A percentile compares a stretch with the other conserved stretches of the same genome.
These are phyloP conservation scores for Eutrigla gurnardus DNA, from an alignment of 2,797 vertebrate genomes.

Conservation along the genomic window DNA sequence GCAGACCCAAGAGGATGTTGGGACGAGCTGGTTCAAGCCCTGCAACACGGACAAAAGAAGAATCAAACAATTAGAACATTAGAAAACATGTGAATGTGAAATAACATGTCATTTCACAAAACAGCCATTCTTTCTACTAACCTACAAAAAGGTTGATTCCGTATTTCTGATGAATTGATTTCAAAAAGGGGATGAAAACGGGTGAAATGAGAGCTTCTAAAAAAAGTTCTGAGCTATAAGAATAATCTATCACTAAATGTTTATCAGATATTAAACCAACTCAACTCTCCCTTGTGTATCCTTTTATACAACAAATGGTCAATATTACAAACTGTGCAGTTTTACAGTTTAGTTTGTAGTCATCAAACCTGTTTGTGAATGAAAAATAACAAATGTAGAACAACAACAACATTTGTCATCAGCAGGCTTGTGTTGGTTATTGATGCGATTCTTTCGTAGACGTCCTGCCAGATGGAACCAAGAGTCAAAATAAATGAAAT, in stretches of 20 bases:
- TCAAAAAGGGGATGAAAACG: neutral
- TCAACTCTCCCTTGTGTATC: neutral
- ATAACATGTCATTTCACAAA: conserved; percentile 3
- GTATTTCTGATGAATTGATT: neutral
- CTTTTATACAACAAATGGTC: neutral
- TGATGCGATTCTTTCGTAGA: neutral
- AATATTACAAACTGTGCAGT: neutral
- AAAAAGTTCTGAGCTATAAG: no score
- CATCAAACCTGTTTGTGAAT: neutral
- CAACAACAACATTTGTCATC: neutral
- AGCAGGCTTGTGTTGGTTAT: neutral
- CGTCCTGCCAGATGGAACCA: neutral
- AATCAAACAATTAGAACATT: conserved; percentile 8
- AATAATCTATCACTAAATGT: neutral
- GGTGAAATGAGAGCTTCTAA: conserved; percentile 58
- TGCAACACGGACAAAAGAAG: conserved; percentile 66
- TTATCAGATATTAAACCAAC: conserved; percentile 5
- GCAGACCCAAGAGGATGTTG: conserved; percentile 94
- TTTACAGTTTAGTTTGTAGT: neutral
- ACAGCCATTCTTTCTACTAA: neutral
- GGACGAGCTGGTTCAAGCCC: conserved; percentile 97
- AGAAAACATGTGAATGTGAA: neutral
- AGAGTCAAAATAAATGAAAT: neutral
- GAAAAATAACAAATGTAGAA: neutral
- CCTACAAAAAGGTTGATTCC: neutral